Percentiles rank a stretch among this genome's conserved stretches.
Evolutionary conservation across 2,888 invertebrate genomes (phyloP).

Genomic region (Cephalotes varians): DNA sequence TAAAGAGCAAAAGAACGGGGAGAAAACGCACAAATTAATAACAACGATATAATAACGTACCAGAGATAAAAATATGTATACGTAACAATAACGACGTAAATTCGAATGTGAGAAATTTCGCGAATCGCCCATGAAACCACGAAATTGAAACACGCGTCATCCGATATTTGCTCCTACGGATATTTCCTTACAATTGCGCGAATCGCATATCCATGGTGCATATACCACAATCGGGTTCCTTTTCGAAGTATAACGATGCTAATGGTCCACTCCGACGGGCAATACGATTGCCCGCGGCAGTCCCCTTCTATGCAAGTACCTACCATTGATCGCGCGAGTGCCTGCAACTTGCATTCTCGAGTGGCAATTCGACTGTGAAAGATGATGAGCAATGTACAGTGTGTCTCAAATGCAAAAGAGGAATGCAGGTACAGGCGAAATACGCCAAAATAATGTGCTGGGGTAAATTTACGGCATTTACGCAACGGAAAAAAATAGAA

Average conservation of each 20-base stretch:
- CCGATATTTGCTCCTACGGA: conserved; percentile 14
- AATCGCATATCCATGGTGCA: conserved; percentile 40
- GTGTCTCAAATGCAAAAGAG: neutral
- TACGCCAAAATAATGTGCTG: neutral
- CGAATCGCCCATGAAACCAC: neutral
- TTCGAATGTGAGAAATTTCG: neutral
- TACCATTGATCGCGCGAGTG: conserved; percentile 75
- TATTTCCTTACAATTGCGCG: conserved; percentile 18
- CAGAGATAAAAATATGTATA: neutral
- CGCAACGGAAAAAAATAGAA: no score
- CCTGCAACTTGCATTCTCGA: conserved; percentile 74
- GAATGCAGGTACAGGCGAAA: neutral
- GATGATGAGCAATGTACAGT: conserved; percentile 25
- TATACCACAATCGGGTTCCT: conserved; percentile 58
- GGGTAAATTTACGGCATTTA: no score
- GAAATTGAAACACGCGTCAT: conserved; percentile 11
- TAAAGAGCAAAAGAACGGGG: neutral
- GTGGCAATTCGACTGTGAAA: conserved; percentile 70
- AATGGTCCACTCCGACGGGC: conserved; percentile 65
- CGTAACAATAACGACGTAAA: neutral
- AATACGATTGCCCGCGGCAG: conserved; percentile 68
- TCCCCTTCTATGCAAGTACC: conserved; percentile 62
- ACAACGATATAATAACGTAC: neutral
- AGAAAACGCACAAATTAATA: neutral
- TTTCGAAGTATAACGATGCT: conserved; percentile 72